Evolutionary conservation across 2,888 invertebrate species (phyloP).

Genomic region (Strigamia maritima): DNA sequence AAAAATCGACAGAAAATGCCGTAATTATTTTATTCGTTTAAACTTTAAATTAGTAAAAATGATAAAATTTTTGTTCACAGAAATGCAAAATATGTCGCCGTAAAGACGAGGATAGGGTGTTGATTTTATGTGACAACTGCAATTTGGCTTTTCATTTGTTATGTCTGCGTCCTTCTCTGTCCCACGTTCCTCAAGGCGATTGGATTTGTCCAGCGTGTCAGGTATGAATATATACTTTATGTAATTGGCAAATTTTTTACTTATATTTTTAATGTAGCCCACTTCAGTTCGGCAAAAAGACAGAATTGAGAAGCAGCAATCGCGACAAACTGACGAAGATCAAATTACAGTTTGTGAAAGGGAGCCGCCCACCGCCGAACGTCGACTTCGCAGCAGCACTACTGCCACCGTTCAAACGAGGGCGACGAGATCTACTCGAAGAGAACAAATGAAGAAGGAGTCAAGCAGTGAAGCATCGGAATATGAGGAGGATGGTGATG

Average conservation of each 20-base stretch:
- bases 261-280: not conserved
- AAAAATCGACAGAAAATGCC: constrained; percentile 53
- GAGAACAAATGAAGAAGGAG: not conserved
- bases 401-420: not conserved
- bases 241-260: not conserved
- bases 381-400: not conserved
- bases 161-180: constrained; percentile 45
- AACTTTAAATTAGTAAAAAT: not conserved
- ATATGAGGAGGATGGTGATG: not conserved
- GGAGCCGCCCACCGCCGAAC: not conserved
- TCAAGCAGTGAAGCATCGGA: not conserved
- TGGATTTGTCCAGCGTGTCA: constrained; percentile 46
- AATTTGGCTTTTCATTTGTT: constrained; percentile 45
- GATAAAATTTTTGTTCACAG: constrained; percentile 45
- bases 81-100: constrained; percentile 54
- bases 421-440: not conserved
- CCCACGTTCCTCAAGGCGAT: constrained; percentile 43
- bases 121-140: constrained; percentile 46
- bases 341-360: not conserved
- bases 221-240: not conserved
- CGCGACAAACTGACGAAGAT: constrained; percentile 17
- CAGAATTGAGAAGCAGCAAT: not conserved
- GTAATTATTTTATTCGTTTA: constrained; percentile 44
- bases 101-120: constrained; percentile 31
- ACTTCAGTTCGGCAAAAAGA: not conserved